Evolutionary conservation across 2,113 vertebrate species (phyloP), one percentile per base, ranked within the genome.

Genomic region (Halichoeres trimaculatus): DNA sequence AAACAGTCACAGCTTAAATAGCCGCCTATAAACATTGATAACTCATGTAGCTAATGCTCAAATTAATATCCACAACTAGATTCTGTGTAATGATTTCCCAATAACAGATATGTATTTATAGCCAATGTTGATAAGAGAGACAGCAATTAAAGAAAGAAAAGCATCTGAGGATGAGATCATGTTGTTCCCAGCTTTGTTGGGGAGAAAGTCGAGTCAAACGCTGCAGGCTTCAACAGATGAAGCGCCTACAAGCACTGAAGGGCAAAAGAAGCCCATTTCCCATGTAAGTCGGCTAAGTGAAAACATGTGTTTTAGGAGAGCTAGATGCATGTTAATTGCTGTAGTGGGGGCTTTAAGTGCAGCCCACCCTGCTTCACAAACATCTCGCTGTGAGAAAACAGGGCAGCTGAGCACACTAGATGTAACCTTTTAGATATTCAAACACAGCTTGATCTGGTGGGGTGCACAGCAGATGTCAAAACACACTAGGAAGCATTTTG

Each of bases 261-360:
- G 74, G 65, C 34, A 74, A 84, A n/a, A 85, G 84, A 79, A 35
- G 73, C 73, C 78, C 11, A 55, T 90, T 92, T 93, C 88, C 93
- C 93, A 93, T 92, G 90, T 81, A 71, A 63, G 73, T 80, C 23
- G 74, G 68, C 48, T 92, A 92, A 93, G 78, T 92, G 89, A 89
- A 93, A 88, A 87, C 93, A 94, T 93, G 86, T 94, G 93, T 88
- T 85, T 55, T 41, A 43, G 74, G 66, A 81, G 71, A 55, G 62
- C 84, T 51, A 81, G 86, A 83, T 79, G 80, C 73, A 81, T 85
- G 81, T 87, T 90, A 91, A 90, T 91, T 89, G 79, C 84, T 82
- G 43, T 68, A 73, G 56, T 53, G 63, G 81, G 87, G 85, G 84
- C 70, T 75, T 41, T 0, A 47, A 74, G 51, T 72, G 55, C 72